Evolutionary conservation across 2,888 invertebrate genomes (phyloP), one percentile per base, ranked within the genome.

Genomic region (Syrista parreyssii): DNA sequence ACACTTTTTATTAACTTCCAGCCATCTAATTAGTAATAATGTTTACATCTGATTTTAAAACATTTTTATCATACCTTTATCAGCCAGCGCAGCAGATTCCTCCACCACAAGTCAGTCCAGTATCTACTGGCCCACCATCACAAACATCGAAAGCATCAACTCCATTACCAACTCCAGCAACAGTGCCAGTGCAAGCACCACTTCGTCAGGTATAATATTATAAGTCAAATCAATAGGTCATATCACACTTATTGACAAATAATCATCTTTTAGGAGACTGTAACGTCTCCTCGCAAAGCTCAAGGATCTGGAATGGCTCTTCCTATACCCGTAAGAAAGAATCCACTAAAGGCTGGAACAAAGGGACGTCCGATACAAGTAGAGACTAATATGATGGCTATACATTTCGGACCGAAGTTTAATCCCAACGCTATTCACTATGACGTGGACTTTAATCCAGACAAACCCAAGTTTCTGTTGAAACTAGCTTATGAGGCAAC

Each of bases 381-480:
- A 0, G 89, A 93, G 55, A 93, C 94, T 0, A 97, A 97, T 86
- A 95, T 96, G 89, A 90, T 96, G 75, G 90, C 92, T 32, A 91
- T 96, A 82, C 86, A 88, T 12, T 92, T 95, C 76, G 78, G 84
- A 1, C 91, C 92, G 79, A 92, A 93, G 72, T 91, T 93, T 9
- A 81, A 88, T 11, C 84, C 83, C 0, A 40, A 73, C 0, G 93
- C 93, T 0, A 91, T 93, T 87, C 98, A 99, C 87, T 99, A 99
- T 90, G 98, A 99, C 86, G 95, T 98, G 0, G 92, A 91, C 0
- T 93, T 96, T 68, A 92, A 89, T 1, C 96, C 96, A 0, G 95
- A 96, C 30, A 94, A 91, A 72, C 96, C 96, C 0, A 96, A 95
- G 84, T 94, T 93, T 84, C 91, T 95, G 82, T 85, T 94, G 76